Evolutionary conservation across 2,888 invertebrate species (phyloP).

Genomic region (Ormyrus thymus): DNA sequence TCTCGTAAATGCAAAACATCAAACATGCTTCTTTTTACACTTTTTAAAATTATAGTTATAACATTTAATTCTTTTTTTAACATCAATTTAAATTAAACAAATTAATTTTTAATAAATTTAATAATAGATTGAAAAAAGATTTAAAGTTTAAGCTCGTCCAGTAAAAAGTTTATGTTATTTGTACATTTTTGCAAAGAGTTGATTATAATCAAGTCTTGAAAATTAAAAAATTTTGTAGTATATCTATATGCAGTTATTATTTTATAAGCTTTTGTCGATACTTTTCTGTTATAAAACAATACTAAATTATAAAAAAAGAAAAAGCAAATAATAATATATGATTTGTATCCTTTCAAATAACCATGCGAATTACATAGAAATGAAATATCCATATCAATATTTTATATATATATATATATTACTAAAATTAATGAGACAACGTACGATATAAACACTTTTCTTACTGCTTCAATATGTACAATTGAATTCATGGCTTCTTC

Average conservation of each 20-base stretch:
- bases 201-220: neutral
- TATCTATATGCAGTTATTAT: slow-evolving; percentile 10
- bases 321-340: slow-evolving; percentile 38
- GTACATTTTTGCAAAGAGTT: too few species aligned
- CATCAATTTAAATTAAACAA: too few species aligned
- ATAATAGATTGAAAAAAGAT: too few species aligned
- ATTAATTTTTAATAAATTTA: too few species aligned
- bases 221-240: neutral
- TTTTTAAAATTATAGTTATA: too few species aligned
- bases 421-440: slow-evolving; percentile 55
- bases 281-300: slow-evolving; percentile 41
- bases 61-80: too few species aligned
- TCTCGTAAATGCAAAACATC: too few species aligned
- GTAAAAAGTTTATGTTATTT: too few species aligned
- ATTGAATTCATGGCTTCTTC: slow-evolving; percentile 59
- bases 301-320: slow-evolving; percentile 35
- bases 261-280: slow-evolving; percentile 52
- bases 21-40: too few species aligned
- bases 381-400: slow-evolving; percentile 13
- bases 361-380: slow-evolving; percentile 49
- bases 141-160: too few species aligned
- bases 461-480: slow-evolving; percentile 59
- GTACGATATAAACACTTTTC: slow-evolving; percentile 58
- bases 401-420: slow-evolving; percentile 32
- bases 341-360: slow-evolving; percentile 31